These are phyloP conservation scores for Dryocosmus kuriphilus DNA, from an alignment of 2,888 invertebrate species.

Conservation along the genomic window DNA sequence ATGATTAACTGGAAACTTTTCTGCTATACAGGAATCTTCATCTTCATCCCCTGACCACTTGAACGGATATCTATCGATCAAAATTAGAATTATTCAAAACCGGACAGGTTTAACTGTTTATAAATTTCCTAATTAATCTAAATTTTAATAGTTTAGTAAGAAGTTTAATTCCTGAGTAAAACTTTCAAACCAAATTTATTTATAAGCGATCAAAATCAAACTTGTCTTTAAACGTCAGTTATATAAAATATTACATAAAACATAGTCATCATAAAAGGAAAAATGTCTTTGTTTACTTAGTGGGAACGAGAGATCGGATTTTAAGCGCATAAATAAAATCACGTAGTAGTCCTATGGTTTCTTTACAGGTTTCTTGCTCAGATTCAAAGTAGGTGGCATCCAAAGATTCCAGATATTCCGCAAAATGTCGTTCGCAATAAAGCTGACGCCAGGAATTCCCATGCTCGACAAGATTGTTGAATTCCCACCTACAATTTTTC, in stretches of 20 bases:
- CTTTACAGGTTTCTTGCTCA: constrained; percentile 61
- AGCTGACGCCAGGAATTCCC: constrained; percentile 72
- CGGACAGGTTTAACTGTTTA: no score
- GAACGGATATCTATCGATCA: constrained; percentile 62
- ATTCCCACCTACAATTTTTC: constrained; percentile 64
- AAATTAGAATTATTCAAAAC: neutral
- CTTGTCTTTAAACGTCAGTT: no score
- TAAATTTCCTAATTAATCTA: no score
- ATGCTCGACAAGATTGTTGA: constrained; percentile 64
- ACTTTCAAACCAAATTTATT: no score
- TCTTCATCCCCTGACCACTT: constrained; percentile 75
- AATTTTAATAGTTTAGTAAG: no score
- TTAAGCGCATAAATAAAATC: constrained; percentile 62
- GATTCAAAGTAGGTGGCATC: constrained; percentile 64
- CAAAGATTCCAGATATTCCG: constrained; percentile 71
- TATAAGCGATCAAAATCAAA: no score
- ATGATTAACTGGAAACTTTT: constrained; percentile 79
- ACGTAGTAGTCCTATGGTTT: constrained; percentile 60
- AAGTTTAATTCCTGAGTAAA: no score
- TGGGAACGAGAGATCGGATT: constrained; percentile 65
- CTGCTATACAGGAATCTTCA: constrained; percentile 72
- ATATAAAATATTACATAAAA: neutral
- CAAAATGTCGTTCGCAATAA: constrained; percentile 73
- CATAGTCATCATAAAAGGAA: constrained; percentile 3
- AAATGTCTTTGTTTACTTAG: constrained; percentile 58